Evolutionary conservation across 2,113 vertebrate genomes (phyloP).

Genomic region (Phylloscopus trochilus): DNA sequence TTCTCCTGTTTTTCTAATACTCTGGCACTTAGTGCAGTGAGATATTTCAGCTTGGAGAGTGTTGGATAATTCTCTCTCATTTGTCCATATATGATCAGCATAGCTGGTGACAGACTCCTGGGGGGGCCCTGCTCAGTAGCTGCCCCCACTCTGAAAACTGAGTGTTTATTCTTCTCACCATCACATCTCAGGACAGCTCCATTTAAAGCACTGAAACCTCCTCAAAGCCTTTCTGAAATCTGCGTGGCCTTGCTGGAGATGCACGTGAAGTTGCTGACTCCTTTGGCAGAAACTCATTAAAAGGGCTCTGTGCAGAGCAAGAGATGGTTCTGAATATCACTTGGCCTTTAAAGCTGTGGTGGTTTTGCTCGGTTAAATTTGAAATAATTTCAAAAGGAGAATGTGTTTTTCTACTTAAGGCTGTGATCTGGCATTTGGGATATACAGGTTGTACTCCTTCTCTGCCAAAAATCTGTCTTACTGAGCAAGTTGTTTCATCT

Average conservation of each 20-base stretch:
- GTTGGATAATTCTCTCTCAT: not conserved
- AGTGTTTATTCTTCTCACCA: not conserved
- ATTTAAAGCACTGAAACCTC: not conserved
- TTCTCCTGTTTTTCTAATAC: not conserved
- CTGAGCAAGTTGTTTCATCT: not conserved
- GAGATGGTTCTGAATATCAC: not conserved
- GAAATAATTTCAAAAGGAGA: not conserved
- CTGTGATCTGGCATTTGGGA: not conserved
- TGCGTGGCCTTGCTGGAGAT: not conserved
- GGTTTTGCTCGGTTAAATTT: not conserved
- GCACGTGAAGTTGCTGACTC: fast-evolving
- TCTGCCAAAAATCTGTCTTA: not conserved
- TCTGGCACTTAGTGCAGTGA: not conserved
- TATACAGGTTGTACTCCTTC: not conserved
- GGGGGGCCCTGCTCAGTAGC: not conserved
- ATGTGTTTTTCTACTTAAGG: not conserved
- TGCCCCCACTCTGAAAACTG: not conserved
- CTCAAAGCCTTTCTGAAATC: not conserved
- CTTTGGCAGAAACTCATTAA: not conserved
- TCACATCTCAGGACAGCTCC: not conserved
- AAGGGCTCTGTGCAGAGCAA: not conserved
- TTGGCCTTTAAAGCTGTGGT: not conserved
- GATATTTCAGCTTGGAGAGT: not conserved
- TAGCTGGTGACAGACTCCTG: not conserved
- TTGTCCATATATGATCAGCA: not conserved